Conservation (phyloP, 2,113 vertebrate species). For the Clarias gariepinus region DNA sequence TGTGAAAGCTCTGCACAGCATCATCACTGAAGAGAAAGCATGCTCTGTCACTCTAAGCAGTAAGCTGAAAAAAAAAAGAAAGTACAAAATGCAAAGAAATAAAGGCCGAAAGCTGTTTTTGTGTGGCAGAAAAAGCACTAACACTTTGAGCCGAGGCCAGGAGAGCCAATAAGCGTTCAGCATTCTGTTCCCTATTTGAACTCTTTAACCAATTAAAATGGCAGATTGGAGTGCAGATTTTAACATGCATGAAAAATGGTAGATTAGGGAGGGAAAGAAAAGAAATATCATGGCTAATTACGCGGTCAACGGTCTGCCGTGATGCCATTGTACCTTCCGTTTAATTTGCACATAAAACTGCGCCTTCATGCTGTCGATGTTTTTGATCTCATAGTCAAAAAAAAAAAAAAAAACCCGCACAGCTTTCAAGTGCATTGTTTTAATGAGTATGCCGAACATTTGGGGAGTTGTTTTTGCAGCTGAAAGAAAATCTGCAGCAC, state of each 20-base stretch:
- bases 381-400: slow-evolving; percentile 60
- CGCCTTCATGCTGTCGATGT: slow-evolving; percentile 59
- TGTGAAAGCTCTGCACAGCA: slow-evolving; percentile 70
- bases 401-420: slow-evolving; percentile 33
- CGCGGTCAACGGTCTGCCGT: slow-evolving; percentile 62
- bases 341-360: slow-evolving; percentile 64
- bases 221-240: slow-evolving; percentile 60
- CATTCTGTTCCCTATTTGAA: slow-evolving; percentile 62
- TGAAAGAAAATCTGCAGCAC: slow-evolving; percentile 49
- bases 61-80: slow-evolving; percentile 55
- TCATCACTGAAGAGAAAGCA: slow-evolving; percentile 63
- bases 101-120: slow-evolving; percentile 65
- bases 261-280: slow-evolving; percentile 46
- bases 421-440: slow-evolving; percentile 70
- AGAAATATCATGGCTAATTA: slow-evolving; percentile 63
- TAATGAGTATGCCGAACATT: slow-evolving; percentile 66
- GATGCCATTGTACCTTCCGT: slow-evolving; percentile 58
- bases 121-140: slow-evolving; percentile 51
- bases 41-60: slow-evolving; percentile 56
- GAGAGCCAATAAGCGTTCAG: slow-evolving; percentile 36
- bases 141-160: slow-evolving; percentile 63
- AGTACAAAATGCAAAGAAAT: not conserved
- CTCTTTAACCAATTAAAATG: slow-evolving; percentile 73
- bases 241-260: slow-evolving; percentile 70
- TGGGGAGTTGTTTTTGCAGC: slow-evolving; percentile 57